These are phyloP conservation scores for Bombycilla garrulus DNA, from an alignment of 2,113 vertebrate species.

Conservation along the genomic window DNA sequence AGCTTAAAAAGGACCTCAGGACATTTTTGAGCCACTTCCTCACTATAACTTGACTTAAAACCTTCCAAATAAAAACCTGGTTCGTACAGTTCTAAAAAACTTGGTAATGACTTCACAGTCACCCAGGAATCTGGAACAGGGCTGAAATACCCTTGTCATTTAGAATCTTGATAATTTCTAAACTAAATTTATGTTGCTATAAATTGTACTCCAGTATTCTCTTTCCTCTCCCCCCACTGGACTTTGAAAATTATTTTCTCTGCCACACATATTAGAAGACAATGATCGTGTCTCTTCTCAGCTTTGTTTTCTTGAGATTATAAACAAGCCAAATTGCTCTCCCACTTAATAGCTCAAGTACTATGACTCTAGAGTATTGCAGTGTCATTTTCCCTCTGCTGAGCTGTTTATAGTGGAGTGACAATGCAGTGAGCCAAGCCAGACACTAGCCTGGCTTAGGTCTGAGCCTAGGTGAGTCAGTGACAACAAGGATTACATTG, in stretches of 20 bases:
- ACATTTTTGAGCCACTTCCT: not conserved
- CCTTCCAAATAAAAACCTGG: not conserved
- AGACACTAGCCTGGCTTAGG: not conserved
- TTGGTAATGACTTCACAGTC: not conserved
- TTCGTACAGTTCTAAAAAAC: not conserved
- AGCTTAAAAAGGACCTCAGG: not conserved
- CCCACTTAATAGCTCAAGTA: not conserved
- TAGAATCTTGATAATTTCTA: not conserved
- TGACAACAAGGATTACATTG: not conserved
- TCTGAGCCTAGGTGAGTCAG: not conserved
- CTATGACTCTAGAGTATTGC: not conserved
- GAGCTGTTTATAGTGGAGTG: not conserved
- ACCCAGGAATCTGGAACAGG: not conserved
- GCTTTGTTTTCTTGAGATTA: not conserved
- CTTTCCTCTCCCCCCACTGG: not conserved
- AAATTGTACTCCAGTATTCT: not conserved
- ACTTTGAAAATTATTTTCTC: not conserved
- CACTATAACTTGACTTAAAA: not conserved
- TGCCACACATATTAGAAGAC: not conserved
- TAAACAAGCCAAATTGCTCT: not conserved
- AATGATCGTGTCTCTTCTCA: not conserved
- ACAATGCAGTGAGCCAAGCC: not conserved
- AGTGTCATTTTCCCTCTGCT: not conserved
- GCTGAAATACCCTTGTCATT: not conserved
- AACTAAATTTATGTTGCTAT: not conserved